Conservation (phyloP, 2,797 vertebrate genomes). For the Sebastes ruberrimus region DNA sequence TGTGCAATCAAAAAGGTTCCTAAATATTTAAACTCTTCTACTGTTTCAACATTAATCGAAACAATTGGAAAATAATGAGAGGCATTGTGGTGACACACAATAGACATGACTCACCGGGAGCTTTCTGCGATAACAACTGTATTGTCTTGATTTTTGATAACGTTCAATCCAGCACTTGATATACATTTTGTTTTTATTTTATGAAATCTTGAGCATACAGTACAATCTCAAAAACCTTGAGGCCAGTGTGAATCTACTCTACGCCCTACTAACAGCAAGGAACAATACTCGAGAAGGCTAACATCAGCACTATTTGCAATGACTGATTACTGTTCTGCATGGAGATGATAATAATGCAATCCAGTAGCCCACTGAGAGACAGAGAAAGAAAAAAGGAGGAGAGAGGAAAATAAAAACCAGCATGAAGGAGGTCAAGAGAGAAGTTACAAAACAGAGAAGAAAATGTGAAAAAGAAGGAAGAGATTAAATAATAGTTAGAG, state of each 20-base stretch:
- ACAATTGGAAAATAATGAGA: too few species aligned
- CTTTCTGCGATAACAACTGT: neutral
- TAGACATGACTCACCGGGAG: neutral
- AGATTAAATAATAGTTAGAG: neutral
- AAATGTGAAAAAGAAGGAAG: neutral
- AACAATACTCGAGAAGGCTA: neutral
- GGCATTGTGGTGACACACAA: too few species aligned
- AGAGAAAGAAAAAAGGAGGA: neutral
- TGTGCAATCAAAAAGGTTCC: too few species aligned
- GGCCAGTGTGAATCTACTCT: neutral
- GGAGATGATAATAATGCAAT: neutral
- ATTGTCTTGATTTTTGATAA: neutral
- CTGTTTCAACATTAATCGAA: too few species aligned
- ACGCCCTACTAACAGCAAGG: neutral
- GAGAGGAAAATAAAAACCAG: neutral
- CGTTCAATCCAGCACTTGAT: neutral
- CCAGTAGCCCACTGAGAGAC: neutral
- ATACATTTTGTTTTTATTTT: neutral
- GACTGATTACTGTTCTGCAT: neutral
- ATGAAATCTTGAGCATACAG: neutral
- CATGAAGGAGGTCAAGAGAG: neutral
- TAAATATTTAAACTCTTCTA: too few species aligned
- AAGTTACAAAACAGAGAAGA: neutral
- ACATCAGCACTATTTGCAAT: neutral
- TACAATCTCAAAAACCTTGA: neutral